These are phyloP conservation scores for Diloba caeruleocephala DNA, from an alignment of 2,888 invertebrate genomes.

Conservation along the genomic window DNA sequence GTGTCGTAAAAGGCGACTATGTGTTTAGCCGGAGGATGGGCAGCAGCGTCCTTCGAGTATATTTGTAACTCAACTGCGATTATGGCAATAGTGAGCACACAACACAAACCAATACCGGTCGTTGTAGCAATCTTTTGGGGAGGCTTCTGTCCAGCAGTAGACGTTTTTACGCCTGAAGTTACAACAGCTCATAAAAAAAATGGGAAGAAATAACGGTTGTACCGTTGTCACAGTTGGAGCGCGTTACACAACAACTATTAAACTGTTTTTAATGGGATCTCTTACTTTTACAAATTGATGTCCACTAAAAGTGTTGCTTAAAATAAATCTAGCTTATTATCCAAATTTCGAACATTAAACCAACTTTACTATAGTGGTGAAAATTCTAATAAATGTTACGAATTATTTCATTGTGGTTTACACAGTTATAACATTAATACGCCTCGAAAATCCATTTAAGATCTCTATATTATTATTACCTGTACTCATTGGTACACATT, in stretches of 20 bases:
- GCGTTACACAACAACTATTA: constrained; percentile 23
- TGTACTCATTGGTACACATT: constrained; percentile 21
- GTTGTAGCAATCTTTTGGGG: too few relatives aligned
- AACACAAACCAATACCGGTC: too few relatives aligned
- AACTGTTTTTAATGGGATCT: constrained; percentile 26
- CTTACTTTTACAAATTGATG: constrained; percentile 16
- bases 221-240: not conserved
- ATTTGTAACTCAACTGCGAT: too few relatives aligned
- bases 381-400: not conserved
- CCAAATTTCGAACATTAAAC: not conserved
- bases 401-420: not conserved
- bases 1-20: too few relatives aligned
- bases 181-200: not conserved
- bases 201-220: not conserved
- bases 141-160: too few relatives aligned
- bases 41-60: too few relatives aligned
- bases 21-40: too few relatives aligned
- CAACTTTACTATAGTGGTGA: too few relatives aligned
- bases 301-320: constrained; percentile 13
- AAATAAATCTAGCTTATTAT: constrained; percentile 6
- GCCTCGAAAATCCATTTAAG: not conserved
- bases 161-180: too few relatives aligned
- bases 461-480: constrained; percentile 1
- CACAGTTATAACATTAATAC: not conserved
- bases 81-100: too few relatives aligned